phyloP scores from a whole-genome alignment of 1,140 invertebrate genomes.

The Zaprionus vittiger region DNA sequence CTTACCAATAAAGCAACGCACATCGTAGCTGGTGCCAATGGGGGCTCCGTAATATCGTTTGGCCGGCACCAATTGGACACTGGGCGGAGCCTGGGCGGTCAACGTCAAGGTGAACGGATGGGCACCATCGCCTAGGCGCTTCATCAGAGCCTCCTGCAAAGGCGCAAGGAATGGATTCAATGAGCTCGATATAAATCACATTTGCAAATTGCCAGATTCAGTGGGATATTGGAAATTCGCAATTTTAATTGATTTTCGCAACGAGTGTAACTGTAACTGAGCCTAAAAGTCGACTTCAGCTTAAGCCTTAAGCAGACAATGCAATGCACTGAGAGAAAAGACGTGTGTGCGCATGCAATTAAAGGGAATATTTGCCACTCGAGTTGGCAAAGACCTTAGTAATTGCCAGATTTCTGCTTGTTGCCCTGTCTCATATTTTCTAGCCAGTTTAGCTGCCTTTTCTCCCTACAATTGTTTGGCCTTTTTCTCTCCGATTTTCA shows the following conservation, averaged over 20 bases:
- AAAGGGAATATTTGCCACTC: not conserved
- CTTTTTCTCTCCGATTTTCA: too few species aligned
- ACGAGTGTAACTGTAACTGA: not conserved
- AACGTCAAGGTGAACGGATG: conserved; percentile 92
- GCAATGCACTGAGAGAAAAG: not conserved
- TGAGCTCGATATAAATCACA: conserved; percentile 6
- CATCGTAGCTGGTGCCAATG: conserved; percentile 94
- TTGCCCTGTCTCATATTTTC: too few species aligned
- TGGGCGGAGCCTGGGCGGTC: conserved; percentile 92
- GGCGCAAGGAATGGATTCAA: not conserved
- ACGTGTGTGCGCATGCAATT: not conserved
- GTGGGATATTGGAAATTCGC: conserved; percentile 28
- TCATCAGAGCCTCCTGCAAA: conserved; percentile 91
- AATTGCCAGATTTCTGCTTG: not conserved
- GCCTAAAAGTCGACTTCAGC: not conserved
- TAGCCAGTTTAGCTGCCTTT: too few species aligned
- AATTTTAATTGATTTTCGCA: conserved; percentile 59
- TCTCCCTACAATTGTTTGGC: too few species aligned
- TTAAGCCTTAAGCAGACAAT: not conserved
- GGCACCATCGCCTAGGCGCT: conserved; percentile 90
- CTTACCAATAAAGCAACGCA: conserved; percentile 84
- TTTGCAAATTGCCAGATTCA: conserved; percentile 13
- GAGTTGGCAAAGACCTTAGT: not conserved
- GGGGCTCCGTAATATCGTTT: conserved; percentile 95
- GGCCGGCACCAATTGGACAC: conserved; percentile 94